Evolutionary conservation across 2,113 vertebrate genomes (phyloP).

Genomic region (Gavia stellata): DNA sequence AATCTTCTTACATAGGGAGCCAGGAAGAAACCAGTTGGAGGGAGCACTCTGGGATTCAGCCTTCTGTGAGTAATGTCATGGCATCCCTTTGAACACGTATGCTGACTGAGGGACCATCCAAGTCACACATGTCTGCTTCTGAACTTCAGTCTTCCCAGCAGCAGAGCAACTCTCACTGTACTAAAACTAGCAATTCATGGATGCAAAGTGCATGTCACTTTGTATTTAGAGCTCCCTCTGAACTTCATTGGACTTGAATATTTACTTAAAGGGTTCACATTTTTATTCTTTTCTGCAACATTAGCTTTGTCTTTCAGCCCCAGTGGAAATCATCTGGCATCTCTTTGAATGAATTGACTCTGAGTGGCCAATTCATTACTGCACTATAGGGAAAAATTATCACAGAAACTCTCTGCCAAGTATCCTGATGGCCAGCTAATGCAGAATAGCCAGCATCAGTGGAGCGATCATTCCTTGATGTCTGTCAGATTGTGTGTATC

Average conservation of each 20-base stretch:
- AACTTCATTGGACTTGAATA: neutral
- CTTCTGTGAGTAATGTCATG: neutral
- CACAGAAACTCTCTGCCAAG: neutral
- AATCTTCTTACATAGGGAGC: neutral
- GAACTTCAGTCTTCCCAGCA: neutral
- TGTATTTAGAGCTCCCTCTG: neutral
- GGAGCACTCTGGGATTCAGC: neutral
- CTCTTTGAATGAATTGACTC: neutral
- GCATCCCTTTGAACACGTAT: neutral
- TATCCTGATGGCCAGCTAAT: neutral
- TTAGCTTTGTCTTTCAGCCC: neutral
- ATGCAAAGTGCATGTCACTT: neutral
- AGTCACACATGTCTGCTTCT: neutral
- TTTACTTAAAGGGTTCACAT: neutral
- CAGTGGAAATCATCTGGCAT: neutral
- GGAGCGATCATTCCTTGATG: neutral
- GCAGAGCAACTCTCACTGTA: neutral
- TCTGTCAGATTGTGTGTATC: neutral
- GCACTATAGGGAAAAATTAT: neutral
- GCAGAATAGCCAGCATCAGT: neutral
- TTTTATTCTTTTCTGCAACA: conserved; percentile 19
- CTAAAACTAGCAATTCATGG: neutral
- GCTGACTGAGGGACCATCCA: fast-evolving
- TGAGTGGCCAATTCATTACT: conserved; percentile 2
- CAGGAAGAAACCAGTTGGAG: neutral